A percentile compares a stretch with the other conserved stretches of the same genome.
phyloP scores from a whole-genome alignment of 1,140 invertebrate genomes.

The Anagrus nilaparvatae region DNA sequence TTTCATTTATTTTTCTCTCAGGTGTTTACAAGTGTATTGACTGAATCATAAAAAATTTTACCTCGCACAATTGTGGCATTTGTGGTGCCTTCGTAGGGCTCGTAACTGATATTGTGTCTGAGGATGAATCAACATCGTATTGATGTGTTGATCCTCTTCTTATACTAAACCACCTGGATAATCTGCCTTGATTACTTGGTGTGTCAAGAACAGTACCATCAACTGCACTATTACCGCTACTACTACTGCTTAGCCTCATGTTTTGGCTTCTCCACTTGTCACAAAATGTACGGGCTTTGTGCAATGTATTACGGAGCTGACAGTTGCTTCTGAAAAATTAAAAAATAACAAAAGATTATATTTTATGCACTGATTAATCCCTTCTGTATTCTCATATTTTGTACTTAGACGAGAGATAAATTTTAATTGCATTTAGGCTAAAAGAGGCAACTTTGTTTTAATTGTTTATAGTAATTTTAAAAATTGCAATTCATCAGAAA shows the following conservation, averaged over 20 bases:
- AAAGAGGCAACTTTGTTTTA: not conserved
- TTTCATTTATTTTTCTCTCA: not conserved
- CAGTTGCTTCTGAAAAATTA: slow-evolving; percentile 48
- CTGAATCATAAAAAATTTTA: slow-evolving; percentile 29
- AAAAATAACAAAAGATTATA: not conserved
- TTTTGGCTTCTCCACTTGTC: slow-evolving; percentile 55
- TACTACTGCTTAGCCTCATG: slow-evolving; percentile 26
- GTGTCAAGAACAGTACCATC: slow-evolving; percentile 52
- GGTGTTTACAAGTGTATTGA: too few species aligned
- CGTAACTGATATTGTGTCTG: slow-evolving; percentile 33
- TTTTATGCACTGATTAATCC: too few species aligned
- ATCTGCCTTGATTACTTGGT: slow-evolving; percentile 48
- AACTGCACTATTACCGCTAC: not conserved
- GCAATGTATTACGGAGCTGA: slow-evolving; percentile 56
- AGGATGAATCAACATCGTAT: slow-evolving; percentile 54
- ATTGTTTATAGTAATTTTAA: too few species aligned
- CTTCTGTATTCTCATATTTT: too few species aligned
- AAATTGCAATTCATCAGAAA: too few species aligned
- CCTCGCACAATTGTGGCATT: slow-evolving; percentile 73
- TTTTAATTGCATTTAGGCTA: too few species aligned
- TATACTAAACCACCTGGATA: slow-evolving; percentile 77
- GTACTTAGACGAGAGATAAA: too few species aligned
- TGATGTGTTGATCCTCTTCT: slow-evolving; percentile 68
- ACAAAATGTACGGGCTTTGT: slow-evolving; percentile 58
- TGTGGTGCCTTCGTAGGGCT: slow-evolving; percentile 37